Percentiles rank a stretch among this genome's conserved stretches.
phyloP scores from a whole-genome alignment of 2,888 invertebrate genomes.

The Serrognathus titanus region DNA sequence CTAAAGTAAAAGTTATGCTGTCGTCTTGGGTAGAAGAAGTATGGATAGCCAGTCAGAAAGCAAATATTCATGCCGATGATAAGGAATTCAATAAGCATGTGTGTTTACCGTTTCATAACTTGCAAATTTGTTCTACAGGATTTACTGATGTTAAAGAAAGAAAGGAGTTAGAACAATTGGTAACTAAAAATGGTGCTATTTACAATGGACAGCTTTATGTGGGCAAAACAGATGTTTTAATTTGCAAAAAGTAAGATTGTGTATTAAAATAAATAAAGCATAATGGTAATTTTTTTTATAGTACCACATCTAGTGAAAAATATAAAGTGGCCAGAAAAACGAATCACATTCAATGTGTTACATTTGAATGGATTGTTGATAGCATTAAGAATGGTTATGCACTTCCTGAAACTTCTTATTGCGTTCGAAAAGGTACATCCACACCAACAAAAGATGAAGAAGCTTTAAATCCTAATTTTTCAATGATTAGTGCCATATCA shows the following conservation, averaged over 20 bases:
- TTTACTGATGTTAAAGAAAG: constrained; percentile 59
- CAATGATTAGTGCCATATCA: constrained; percentile 49
- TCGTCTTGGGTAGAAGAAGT: constrained; percentile 76
- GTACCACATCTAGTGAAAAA: constrained; percentile 70
- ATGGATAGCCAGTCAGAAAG: constrained; percentile 68
- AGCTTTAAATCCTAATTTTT: constrained; percentile 48
- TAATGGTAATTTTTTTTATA: constrained; percentile 41
- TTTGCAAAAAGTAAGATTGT: constrained; percentile 54
- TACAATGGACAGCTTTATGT: constrained; percentile 50
- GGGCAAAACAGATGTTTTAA: constrained; percentile 55
- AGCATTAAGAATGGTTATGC: constrained; percentile 71
- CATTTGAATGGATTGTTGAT: constrained; percentile 74
- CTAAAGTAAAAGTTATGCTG: constrained; percentile 69
- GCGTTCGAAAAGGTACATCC: constrained; percentile 61
- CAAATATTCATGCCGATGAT: constrained; percentile 62
- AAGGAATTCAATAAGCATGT: constrained; percentile 58
- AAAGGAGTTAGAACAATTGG: constrained; percentile 61
- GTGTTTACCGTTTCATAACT: constrained; percentile 73
- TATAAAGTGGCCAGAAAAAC: constrained; percentile 57
- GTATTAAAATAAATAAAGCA: not conserved
- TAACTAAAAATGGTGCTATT: constrained; percentile 70
- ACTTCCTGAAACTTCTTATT: constrained; percentile 59
- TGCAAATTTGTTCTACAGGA: constrained; percentile 77
- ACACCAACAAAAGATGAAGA: constrained; percentile 62
- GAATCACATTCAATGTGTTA: constrained; percentile 61